Conservation (phyloP, 2,113 vertebrate genomes). For the Cercocebus atys region DNA sequence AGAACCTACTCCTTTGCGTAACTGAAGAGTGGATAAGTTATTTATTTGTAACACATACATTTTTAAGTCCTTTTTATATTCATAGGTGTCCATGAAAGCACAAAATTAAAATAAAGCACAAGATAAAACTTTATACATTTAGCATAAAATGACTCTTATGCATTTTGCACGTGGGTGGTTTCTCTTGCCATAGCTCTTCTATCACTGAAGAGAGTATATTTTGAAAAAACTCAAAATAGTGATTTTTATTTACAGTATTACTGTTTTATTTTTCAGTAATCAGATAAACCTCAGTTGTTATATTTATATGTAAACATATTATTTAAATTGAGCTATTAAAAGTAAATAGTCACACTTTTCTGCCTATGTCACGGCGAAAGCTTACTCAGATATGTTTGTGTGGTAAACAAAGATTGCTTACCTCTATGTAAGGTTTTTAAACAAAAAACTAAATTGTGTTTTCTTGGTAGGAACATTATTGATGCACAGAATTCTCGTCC, state of each 20-base stretch:
- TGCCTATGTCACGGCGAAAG: background rate
- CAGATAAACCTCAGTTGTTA: background rate
- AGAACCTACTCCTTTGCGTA: background rate
- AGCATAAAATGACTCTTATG: background rate
- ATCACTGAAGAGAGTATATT: background rate
- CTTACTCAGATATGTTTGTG: background rate
- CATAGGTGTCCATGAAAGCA: background rate
- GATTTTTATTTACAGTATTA: background rate
- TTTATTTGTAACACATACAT: background rate
- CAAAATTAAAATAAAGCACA: background rate
- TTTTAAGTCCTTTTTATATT: background rate
- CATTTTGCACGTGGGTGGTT: background rate
- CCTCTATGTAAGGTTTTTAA: background rate
- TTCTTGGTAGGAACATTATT: conserved; percentile 93
- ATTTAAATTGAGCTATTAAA: background rate
- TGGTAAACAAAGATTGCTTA: background rate
- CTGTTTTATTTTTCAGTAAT: background rate
- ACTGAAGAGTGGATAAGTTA: background rate
- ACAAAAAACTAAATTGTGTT: conserved; percentile 59
- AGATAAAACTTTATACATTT: background rate
- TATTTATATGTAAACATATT: background rate
- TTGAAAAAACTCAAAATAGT: background rate
- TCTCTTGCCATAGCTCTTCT: background rate
- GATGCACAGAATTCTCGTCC: conserved; percentile 97
- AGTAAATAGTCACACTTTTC: background rate